phyloP scores from a whole-genome alignment of 1,140 invertebrate genomes.

The Argopecten irradians region DNA sequence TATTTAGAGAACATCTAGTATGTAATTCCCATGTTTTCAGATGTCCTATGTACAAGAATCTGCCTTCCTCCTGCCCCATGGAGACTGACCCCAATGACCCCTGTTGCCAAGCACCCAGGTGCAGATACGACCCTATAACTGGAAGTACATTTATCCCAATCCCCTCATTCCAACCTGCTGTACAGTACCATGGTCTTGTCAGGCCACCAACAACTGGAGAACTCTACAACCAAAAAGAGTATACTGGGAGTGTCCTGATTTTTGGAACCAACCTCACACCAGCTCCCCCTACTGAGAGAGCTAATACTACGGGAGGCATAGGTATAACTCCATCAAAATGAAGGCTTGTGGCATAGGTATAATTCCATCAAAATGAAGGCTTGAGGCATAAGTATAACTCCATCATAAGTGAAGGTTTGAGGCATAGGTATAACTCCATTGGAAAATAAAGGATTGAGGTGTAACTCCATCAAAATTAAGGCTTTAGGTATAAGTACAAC shows the following conservation, averaged over 20 bases:
- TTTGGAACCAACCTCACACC: constrained; percentile 55
- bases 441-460: too few relatives aligned
- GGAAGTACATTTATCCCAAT: constrained; percentile 54
- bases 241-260: constrained; percentile 46
- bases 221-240: constrained; percentile 34
- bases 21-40: constrained; percentile 43
- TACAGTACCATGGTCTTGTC: constrained; percentile 51
- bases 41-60: constrained; percentile 62
- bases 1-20: background rate
- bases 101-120: constrained; percentile 65
- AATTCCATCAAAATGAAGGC: background rate
- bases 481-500: too few relatives aligned
- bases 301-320: constrained; percentile 50
- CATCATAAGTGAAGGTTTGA: background rate
- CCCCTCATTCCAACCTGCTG: constrained; percentile 56
- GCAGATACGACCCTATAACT: constrained; percentile 57
- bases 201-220: constrained; percentile 47
- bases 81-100: constrained; percentile 65
- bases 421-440: background rate
- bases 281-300: constrained; percentile 51
- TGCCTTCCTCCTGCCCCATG: constrained; percentile 63
- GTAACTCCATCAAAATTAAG: too few relatives aligned
- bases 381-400: background rate
- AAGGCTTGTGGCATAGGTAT: background rate
- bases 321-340: constrained; percentile 38